phyloP scores from a whole-genome alignment of 2,797 vertebrate species.

The Numenius phaeopus region DNA sequence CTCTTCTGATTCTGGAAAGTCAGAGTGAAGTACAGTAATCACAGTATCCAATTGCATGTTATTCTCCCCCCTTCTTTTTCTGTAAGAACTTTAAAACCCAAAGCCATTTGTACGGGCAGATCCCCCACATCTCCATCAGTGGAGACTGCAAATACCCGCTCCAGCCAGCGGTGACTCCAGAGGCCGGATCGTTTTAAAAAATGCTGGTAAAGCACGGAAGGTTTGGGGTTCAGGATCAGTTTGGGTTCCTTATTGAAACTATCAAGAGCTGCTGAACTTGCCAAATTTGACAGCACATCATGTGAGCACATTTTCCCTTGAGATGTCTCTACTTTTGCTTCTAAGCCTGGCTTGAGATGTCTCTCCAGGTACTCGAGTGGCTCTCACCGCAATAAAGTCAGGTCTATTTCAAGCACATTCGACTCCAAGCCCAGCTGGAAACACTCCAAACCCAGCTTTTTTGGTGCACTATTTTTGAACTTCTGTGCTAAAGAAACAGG shows the following conservation, averaged over 20 bases:
- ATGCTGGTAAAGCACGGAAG: neutral
- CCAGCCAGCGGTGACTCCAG: neutral
- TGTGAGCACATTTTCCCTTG: neutral
- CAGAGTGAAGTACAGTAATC: neutral
- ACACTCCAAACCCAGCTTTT: neutral
- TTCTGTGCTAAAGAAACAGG: neutral
- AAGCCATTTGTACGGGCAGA: neutral
- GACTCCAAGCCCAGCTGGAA: neutral
- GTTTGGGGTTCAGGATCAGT: neutral
- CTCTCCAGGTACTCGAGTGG: neutral
- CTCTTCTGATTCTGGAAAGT: neutral
- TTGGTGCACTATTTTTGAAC: neutral
- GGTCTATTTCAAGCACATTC: neutral
- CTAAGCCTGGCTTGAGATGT: neutral
- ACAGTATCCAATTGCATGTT: neutral
- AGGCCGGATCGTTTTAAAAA: neutral
- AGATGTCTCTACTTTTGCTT: neutral
- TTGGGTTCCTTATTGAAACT: neutral
- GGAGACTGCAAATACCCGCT: neutral
- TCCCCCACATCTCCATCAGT: neutral
- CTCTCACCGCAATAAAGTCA: neutral
- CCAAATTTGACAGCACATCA: constrained; percentile 13
- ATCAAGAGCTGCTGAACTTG: neutral
- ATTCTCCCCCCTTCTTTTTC: neutral
- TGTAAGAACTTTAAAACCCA: neutral